phyloP scores from a whole-genome alignment of 2,113 vertebrate species.

The Cyanistes caeruleus region DNA sequence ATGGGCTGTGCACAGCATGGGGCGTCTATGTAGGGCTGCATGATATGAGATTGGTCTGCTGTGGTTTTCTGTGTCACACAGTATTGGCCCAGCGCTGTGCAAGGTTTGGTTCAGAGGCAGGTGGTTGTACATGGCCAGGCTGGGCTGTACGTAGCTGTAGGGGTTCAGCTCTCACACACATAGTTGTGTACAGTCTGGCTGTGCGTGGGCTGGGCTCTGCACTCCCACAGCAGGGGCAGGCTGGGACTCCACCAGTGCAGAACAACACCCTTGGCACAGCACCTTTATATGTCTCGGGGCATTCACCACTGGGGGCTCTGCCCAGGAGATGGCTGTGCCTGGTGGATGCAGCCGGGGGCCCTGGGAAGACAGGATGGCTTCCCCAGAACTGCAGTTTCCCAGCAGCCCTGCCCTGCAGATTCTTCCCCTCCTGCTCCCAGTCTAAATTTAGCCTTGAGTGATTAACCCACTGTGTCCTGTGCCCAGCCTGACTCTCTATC shows the following conservation, averaged over 20 bases:
- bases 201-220: not conserved
- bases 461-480: conserved; percentile 20
- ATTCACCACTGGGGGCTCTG: not conserved
- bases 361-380: not conserved
- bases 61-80: not conserved
- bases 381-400: not conserved
- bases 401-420: conserved; percentile 44
- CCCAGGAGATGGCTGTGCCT: not conserved
- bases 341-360: rapidly evolving
- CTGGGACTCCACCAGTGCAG: not conserved
- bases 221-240: not conserved
- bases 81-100: not conserved
- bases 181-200: not conserved
- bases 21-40: not conserved
- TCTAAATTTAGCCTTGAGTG: conserved; percentile 47
- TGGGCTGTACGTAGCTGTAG: not conserved
- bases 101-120: not conserved
- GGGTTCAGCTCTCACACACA: not conserved
- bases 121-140: not conserved
- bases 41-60: not conserved
- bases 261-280: not conserved
- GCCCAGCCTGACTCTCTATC: not conserved
- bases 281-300: not conserved
- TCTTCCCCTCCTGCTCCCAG: conserved; percentile 21
- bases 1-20: too few relatives aligned